Conservation (phyloP, 2,797 vertebrate genomes). For the Tauraco hartlaubi region DNA sequence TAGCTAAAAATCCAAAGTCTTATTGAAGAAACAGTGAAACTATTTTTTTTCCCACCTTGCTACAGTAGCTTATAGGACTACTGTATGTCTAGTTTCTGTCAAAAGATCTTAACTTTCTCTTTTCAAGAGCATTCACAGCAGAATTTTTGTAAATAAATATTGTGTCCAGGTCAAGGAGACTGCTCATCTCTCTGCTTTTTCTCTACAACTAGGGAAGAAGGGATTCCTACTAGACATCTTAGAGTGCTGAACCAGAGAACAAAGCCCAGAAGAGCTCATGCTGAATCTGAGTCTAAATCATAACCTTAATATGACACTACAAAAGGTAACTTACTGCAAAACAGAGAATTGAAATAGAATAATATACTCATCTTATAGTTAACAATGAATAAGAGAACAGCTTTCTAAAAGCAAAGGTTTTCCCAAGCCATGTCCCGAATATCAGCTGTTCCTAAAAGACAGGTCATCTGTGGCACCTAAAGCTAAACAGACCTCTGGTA, state of each 20-base stretch:
- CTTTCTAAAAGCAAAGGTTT: neutral
- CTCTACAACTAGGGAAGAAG: neutral
- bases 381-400: neutral
- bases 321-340: neutral
- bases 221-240: neutral
- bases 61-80: neutral
- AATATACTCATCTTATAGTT: neutral
- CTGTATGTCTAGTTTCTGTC: neutral
- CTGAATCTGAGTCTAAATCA: neutral
- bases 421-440: neutral
- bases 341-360: neutral
- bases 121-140: neutral
- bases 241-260: neutral
- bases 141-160: neutral
- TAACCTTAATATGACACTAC: neutral
- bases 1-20: neutral
- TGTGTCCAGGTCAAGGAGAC: neutral
- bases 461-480: neutral
- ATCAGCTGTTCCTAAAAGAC: neutral
- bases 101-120: neutral
- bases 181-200: neutral
- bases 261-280: neutral
- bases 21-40: neutral
- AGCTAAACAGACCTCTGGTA: neutral
- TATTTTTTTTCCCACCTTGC: neutral